Percentiles rank a stretch among this genome's conserved stretches.
phyloP scores from a whole-genome alignment of 2,888 invertebrate species.

The Clivina fossor region DNA sequence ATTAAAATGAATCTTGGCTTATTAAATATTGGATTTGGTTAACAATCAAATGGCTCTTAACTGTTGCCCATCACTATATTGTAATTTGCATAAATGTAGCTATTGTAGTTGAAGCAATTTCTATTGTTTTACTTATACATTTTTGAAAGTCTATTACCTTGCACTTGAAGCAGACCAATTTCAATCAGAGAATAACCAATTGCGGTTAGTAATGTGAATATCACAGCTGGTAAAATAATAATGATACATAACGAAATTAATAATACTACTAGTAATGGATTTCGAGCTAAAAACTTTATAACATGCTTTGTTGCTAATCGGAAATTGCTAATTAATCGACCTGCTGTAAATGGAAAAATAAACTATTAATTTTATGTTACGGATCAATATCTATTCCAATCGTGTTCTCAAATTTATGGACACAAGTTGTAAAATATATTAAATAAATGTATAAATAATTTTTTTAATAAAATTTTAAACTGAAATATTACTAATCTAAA shows the following conservation, averaged over 20 bases:
- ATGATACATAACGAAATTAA: neutral
- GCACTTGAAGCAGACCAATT: neutral
- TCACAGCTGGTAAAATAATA: slow-evolving; percentile 1
- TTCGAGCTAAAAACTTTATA: neutral
- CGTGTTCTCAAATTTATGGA: too few species aligned
- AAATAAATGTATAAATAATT: too few species aligned
- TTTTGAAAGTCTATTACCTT: neutral
- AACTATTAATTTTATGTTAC: too few species aligned
- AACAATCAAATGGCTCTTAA: neutral
- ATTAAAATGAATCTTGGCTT: neutral
- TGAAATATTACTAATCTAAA: too few species aligned
- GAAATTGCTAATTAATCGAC: too few species aligned
- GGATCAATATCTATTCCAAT: too few species aligned
- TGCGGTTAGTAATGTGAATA: slow-evolving; percentile 7
- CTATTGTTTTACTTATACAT: too few species aligned
- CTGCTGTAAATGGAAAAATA: too few species aligned
- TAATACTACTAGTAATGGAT: neutral
- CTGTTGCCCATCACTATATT: neutral
- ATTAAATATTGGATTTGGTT: neutral
- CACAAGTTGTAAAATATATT: too few species aligned
- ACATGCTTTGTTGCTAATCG: too few species aligned
- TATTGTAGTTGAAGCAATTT: too few species aligned
- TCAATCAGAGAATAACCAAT: neutral
- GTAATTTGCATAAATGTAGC: neutral
- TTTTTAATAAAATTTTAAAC: too few species aligned